A percentile compares a stretch with the other conserved stretches of the same genome.
phyloP scores from a whole-genome alignment of 1,140 invertebrate genomes.

The Halictus rubicundus region DNA sequence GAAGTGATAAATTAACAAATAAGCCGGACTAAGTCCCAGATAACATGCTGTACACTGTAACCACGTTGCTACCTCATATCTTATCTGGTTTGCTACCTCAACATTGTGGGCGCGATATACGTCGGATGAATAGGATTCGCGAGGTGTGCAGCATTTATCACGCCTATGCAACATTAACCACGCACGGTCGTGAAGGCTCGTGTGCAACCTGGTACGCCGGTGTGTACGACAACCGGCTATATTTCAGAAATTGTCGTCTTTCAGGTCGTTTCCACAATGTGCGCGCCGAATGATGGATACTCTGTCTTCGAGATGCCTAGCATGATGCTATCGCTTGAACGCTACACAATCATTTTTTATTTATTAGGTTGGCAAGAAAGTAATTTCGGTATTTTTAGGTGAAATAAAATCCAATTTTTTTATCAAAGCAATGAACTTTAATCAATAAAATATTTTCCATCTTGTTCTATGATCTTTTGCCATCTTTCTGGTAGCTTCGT shows the following conservation, averaged over 20 bases:
- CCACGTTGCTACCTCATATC: slow-evolving; percentile 2
- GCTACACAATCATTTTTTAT: too few relatives aligned
- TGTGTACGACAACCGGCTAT: not conserved
- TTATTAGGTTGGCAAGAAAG: too few relatives aligned
- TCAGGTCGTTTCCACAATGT: not conserved
- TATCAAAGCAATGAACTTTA: too few relatives aligned
- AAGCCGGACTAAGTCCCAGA: not conserved
- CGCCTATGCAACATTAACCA: not conserved
- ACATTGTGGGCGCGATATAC: not conserved
- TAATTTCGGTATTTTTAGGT: too few relatives aligned
- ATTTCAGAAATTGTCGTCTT: not conserved
- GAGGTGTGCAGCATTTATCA: slow-evolving; percentile 14
- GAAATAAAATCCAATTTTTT: too few relatives aligned
- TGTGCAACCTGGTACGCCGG: not conserved
- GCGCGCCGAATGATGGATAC: not conserved
- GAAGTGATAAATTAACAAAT: slow-evolving; percentile 18
- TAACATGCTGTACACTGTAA: not conserved
- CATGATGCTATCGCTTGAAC: too few relatives aligned
- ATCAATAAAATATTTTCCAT: too few relatives aligned
- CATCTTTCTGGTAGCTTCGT: too few relatives aligned
- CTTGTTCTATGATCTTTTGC: too few relatives aligned
- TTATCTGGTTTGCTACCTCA: not conserved
- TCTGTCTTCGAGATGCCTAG: not conserved
- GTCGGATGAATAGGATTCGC: slow-evolving; percentile 22
- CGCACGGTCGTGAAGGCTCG: not conserved